phyloP scores from a whole-genome alignment of 2,888 invertebrate genomes.

The Ramazzottius varieornatus region DNA sequence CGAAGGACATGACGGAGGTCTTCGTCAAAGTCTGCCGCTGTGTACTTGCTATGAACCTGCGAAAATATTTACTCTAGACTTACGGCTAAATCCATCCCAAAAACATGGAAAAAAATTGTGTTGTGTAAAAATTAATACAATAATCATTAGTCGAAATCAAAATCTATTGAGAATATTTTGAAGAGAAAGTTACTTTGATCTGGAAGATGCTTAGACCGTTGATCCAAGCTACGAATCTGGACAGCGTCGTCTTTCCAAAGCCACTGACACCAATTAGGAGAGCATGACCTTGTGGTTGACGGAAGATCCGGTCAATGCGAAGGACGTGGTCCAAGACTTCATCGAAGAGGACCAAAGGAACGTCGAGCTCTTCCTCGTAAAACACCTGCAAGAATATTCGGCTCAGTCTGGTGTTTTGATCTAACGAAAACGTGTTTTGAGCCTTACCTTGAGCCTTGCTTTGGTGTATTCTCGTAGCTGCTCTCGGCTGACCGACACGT shows the following conservation, averaged over 20 bases:
- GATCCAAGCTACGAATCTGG: slow-evolving; percentile 99
- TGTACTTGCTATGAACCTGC: slow-evolving; percentile 90
- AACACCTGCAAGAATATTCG: slow-evolving; percentile 40
- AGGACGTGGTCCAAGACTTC: slow-evolving; percentile 95
- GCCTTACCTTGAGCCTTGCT: slow-evolving; percentile 57
- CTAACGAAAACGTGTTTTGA: too few relatives aligned
- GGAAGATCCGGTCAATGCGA: slow-evolving; percentile 91
- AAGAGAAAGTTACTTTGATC: slow-evolving; percentile 69
- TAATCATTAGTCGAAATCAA: too few relatives aligned
- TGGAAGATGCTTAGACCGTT: slow-evolving; percentile 96
- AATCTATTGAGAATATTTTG: too few relatives aligned
- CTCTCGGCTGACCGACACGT: slow-evolving; percentile 78
- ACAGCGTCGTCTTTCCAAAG: slow-evolving; percentile 93
- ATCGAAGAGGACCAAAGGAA: slow-evolving; percentile 87
- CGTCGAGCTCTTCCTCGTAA: slow-evolving; percentile 96
- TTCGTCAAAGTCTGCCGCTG: slow-evolving; percentile 93
- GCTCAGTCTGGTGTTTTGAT: too few relatives aligned
- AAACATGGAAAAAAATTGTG: too few relatives aligned
- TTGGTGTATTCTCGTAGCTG: slow-evolving; percentile 84
- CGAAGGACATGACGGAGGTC: slow-evolving; percentile 45
- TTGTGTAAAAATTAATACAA: too few relatives aligned
- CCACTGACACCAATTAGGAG: slow-evolving; percentile 93
- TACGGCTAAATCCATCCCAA: not conserved
- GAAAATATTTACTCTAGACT: slow-evolving; percentile 7
- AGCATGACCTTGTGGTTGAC: slow-evolving; percentile 92